Percentiles rank a stretch among this genome's conserved stretches.
phyloP scores from a whole-genome alignment of 2,888 invertebrate species.

The Dioctria linearis region DNA sequence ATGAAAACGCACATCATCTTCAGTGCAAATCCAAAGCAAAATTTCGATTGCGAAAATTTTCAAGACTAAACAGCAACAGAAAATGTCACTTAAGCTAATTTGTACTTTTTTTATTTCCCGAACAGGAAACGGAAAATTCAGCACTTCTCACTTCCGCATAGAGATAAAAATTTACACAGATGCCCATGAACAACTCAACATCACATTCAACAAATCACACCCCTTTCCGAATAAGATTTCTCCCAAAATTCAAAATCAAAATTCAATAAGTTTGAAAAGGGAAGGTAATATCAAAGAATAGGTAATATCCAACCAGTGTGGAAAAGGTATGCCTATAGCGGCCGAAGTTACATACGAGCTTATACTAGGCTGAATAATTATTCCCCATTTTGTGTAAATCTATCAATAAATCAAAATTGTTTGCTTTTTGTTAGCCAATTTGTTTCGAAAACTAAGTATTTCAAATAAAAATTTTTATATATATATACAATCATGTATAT shows the following conservation, averaged over 20 bases:
- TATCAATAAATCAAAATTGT: no score
- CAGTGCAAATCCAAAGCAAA: no score
- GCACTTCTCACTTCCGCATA: conserved; percentile 38
- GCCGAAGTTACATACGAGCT: no score
- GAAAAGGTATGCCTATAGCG: no score
- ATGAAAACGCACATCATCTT: neutral
- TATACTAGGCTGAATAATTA: no score
- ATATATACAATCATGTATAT: no score
- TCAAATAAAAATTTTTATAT: no score
- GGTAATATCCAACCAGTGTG: no score
- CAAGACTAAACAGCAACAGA: neutral
- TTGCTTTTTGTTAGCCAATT: no score
- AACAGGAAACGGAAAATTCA: conserved; percentile 40
- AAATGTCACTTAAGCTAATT: conserved; percentile 43
- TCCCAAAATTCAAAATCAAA: neutral
- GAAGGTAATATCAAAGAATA: neutral
- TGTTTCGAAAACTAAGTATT: no score
- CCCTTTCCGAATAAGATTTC: no score
- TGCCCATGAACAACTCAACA: neutral
- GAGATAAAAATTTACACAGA: neutral
- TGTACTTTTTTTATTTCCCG: conserved; percentile 18
- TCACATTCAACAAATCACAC: neutral
- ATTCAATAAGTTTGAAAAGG: neutral
- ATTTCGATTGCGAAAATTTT: neutral
- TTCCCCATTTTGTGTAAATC: no score